These are phyloP conservation scores for Stenolophus ochropezus DNA, from an alignment of 2,888 invertebrate genomes.

Conservation along the genomic window DNA sequence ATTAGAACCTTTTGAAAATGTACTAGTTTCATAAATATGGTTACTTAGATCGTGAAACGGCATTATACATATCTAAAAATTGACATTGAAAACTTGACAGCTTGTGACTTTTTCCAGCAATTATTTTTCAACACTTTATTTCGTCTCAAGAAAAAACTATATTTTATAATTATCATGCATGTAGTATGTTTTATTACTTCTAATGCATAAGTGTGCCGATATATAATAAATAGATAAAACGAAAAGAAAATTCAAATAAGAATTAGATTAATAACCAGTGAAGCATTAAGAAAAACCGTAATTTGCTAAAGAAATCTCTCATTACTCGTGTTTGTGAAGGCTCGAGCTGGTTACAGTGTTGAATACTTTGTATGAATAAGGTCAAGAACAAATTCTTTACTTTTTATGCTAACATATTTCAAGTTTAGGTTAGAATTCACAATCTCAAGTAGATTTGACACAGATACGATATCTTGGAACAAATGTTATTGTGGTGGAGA, in stretches of 20 bases:
- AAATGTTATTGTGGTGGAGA: too few species aligned
- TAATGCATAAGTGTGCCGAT: too few species aligned
- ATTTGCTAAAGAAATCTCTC: constrained; percentile 12
- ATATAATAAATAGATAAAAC: neutral
- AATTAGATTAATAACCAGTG: neutral
- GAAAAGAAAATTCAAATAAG: neutral
- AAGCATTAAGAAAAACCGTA: constrained; percentile 7
- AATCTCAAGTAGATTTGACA: neutral
- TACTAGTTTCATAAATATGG: too few species aligned
- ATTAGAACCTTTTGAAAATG: too few species aligned
- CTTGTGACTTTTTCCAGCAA: too few species aligned
- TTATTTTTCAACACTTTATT: too few species aligned
- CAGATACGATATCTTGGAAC: neutral
- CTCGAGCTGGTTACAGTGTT: neutral
- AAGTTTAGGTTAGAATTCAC: constrained; percentile 5
- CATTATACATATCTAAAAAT: too few species aligned
- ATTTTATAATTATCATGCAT: too few species aligned
- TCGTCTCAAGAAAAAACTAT: too few species aligned
- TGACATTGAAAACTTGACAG: too few species aligned
- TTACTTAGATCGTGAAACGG: too few species aligned
- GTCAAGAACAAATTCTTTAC: constrained; percentile 3
- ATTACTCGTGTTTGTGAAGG: neutral
- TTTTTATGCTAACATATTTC: constrained; percentile 10
- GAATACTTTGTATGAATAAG: constrained; percentile 1
- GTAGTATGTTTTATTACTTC: too few species aligned